Conservation (phyloP, 2,888 invertebrate species). For the Oligia latruncula region DNA sequence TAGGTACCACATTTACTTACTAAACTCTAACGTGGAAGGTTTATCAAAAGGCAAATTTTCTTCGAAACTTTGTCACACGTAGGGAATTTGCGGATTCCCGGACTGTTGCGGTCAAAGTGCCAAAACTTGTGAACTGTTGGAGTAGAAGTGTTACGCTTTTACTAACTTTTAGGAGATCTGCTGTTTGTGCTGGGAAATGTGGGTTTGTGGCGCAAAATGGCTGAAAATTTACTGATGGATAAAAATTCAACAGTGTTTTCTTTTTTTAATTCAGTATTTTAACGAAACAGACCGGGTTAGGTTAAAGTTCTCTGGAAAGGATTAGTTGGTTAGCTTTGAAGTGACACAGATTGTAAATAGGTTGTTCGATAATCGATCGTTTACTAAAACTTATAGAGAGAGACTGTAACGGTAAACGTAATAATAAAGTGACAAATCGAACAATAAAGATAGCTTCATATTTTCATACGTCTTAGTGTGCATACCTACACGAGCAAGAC, state of each 20-base stretch:
- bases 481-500: too few relatives aligned
- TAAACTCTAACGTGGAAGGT: slow-evolving; percentile 48
- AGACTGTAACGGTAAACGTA: background rate
- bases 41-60: slow-evolving; percentile 64
- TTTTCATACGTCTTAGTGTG: too few relatives aligned
- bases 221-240: background rate
- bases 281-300: background rate
- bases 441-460: too few relatives aligned
- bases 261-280: background rate
- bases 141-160: slow-evolving; percentile 49
- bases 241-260: background rate
- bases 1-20: slow-evolving; percentile 24
- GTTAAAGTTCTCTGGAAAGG: background rate
- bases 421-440: too few relatives aligned
- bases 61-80: slow-evolving; percentile 58
- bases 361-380: background rate
- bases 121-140: slow-evolving; percentile 53
- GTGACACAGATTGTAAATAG: background rate
- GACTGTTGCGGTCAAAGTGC: slow-evolving; percentile 60
- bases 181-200: slow-evolving; percentile 32
- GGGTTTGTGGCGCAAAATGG: background rate
- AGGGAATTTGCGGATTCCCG: slow-evolving; percentile 53
- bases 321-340: background rate
- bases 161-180: slow-evolving; percentile 52
- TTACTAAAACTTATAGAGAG: too few relatives aligned